These are phyloP conservation scores for Halocaridina rubra DNA, from an alignment of 2,888 invertebrate species.

Conservation along the genomic window DNA sequence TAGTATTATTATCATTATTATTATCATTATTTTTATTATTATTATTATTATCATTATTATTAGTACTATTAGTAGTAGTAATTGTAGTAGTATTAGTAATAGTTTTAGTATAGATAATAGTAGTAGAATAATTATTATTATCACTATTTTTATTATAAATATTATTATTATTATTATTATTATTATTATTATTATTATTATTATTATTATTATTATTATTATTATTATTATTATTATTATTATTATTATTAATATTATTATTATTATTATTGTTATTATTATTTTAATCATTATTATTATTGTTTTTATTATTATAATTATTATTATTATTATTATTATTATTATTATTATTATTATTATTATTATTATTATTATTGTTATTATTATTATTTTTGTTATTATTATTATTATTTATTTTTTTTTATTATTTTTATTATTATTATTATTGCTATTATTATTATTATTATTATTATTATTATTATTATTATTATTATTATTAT, in stretches of 20 bases:
- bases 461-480: background rate
- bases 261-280: background rate
- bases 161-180: background rate
- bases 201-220: background rate
- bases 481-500: background rate
- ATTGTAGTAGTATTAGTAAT: background rate
- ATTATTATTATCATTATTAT: background rate
- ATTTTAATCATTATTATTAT: background rate
- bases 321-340: background rate
- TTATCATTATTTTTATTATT: background rate
- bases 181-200: background rate
- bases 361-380: background rate
- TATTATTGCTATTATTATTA: background rate
- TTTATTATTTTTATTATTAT: background rate
- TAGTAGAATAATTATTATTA: background rate
- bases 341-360: background rate
- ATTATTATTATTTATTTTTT: background rate
- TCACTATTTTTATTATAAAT: background rate
- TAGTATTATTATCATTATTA: background rate
- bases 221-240: background rate
- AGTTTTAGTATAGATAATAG: background rate
- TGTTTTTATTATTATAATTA: background rate
- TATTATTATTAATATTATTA: background rate
- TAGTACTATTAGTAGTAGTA: background rate
- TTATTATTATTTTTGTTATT: background rate